Evolutionary conservation across 35 echinoderm and acorn worm genomes (phyloP).

Genomic region (Strongylocentrotus purpuratus): DNA sequence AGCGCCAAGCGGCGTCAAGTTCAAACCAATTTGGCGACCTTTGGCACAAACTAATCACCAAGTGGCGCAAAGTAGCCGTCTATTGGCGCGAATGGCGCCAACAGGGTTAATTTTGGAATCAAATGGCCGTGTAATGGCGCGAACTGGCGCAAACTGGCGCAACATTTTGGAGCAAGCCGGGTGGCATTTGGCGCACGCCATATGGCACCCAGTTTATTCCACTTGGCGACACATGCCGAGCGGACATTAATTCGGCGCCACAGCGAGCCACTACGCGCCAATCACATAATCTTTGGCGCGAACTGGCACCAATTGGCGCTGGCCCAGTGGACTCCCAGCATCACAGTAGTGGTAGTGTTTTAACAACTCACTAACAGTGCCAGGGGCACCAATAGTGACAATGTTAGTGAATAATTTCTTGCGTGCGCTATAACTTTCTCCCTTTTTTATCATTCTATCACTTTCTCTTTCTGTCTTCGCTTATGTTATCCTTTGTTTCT

Average conservation of each 20-base stretch:
- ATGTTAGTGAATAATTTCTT: no score
- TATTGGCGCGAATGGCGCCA: no score
- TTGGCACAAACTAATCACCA: constrained; percentile 21
- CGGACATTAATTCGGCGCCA: constrained; percentile 29
- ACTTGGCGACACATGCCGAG: constrained; percentile 41
- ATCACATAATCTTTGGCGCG: constrained; percentile 23
- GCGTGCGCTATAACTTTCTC: no score
- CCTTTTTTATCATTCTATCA: no score
- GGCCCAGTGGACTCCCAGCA: not conserved
- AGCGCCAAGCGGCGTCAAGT: not conserved
- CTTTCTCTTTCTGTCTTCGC: no score
- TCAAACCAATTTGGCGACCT: constrained; percentile 14
- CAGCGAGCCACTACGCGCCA: constrained; percentile 19
- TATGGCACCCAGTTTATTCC: constrained; percentile 45
- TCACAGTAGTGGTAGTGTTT: no score
- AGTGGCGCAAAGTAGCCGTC: not conserved
- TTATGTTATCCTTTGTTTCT: no score
- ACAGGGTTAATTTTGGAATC: no score
- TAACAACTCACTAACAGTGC: no score
- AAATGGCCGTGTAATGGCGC: no score
- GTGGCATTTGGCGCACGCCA: constrained; percentile 54
- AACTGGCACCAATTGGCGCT: not conserved
- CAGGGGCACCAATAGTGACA: no score
- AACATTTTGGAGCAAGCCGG: constrained; percentile 37
- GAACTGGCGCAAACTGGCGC: constrained; percentile 38